phyloP scores from a whole-genome alignment of 2,797 vertebrate species.

The Xiphorhynchus erythropygius region DNA sequence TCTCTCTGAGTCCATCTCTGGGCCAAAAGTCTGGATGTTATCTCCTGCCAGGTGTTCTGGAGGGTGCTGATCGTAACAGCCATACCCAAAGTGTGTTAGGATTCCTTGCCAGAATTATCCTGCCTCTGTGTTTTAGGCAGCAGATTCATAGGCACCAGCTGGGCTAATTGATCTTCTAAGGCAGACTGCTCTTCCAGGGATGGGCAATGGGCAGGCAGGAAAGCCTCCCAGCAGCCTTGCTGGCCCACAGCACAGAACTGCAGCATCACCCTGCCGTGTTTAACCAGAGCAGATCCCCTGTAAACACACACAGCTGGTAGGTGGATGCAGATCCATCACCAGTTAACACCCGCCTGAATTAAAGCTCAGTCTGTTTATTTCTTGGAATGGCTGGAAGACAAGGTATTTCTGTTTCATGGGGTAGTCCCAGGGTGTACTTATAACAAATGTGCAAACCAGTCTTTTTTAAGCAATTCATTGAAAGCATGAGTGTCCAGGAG shows the following conservation, averaged over 20 bases:
- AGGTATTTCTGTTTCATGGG: background rate
- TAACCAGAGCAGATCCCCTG: background rate
- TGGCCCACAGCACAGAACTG: background rate
- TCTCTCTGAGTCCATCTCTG: background rate
- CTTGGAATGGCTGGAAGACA: background rate
- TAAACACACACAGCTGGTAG: background rate
- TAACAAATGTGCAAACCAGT: background rate
- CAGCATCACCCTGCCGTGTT: background rate
- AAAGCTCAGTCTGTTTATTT: background rate
- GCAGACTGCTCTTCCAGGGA: background rate
- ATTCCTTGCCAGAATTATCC: background rate
- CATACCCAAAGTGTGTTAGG: fast-evolving
- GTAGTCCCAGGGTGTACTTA: background rate
- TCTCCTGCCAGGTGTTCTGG: background rate
- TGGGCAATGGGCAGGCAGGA: background rate
- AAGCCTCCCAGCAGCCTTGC: background rate
- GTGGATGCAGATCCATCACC: background rate
- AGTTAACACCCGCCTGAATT: background rate
- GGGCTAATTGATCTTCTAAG: background rate
- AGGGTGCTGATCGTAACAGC: background rate
- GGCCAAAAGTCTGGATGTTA: background rate
- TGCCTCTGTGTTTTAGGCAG: background rate
- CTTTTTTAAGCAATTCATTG: background rate
- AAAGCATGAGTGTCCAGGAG: background rate
- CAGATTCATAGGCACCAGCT: background rate